A percentile compares a stretch with the other conserved stretches of the same genome.
phyloP scores from a whole-genome alignment of 2,888 invertebrate species.

The Dynastes maya region DNA sequence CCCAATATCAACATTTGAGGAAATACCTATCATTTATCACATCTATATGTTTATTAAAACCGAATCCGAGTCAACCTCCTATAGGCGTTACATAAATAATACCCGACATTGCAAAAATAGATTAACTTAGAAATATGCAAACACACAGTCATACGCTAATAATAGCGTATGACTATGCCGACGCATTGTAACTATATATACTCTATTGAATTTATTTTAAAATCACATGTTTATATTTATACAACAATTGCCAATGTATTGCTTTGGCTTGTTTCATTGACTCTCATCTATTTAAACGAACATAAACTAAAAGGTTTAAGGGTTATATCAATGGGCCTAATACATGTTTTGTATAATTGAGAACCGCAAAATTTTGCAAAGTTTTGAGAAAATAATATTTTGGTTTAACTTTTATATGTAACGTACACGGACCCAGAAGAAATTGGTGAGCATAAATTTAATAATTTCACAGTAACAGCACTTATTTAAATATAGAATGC shows the following conservation, averaged over 20 bases:
- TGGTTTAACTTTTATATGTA: too few species aligned
- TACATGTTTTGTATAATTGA: background rate
- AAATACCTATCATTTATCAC: too few species aligned
- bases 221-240: background rate
- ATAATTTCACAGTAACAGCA: too few species aligned
- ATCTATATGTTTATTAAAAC: background rate
- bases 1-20: too few species aligned
- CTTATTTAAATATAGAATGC: too few species aligned
- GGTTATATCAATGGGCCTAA: too few species aligned
- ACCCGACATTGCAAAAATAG: constrained; percentile 8
- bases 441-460: too few species aligned
- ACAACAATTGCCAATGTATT: too few species aligned
- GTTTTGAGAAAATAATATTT: too few species aligned
- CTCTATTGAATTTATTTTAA: background rate
- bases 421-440: too few species aligned
- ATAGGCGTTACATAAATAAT: constrained; percentile 16
- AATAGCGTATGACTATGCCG: constrained; percentile 9
- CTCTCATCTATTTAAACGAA: background rate
- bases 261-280: background rate
- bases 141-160: constrained; percentile 11
- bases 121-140: constrained; percentile 19
- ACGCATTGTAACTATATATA: background rate
- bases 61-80: background rate
- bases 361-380: background rate
- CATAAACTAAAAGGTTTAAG: background rate